Base-by-base conservation (phyloP, 2,888 invertebrate species). In the Hydroisotoma schaefferi region DNA sequence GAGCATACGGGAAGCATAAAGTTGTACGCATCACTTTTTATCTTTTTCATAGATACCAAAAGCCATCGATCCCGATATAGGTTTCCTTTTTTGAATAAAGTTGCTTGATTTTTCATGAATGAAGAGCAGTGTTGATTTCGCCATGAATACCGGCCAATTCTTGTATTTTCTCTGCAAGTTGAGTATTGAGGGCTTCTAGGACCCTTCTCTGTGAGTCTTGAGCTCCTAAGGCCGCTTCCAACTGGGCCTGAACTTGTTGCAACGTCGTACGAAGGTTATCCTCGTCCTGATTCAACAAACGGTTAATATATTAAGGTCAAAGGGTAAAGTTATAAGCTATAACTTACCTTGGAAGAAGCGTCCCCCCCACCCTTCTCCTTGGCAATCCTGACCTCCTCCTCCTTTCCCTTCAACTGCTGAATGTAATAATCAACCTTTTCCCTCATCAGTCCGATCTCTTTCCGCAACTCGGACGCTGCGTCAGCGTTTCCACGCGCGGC, bases 341-440 rank as follows among this genome's bases (percentile, higher is more conserved):
- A 20, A 8, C 20, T 46, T 46, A 52, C 52, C 37, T 52, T 52
- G 6, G 46, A 23, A 5, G 37, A n/a, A 22, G 33, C 52, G n/a
- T 29, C 28, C 4, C n/a, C 10, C 26, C 59, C 63, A 29, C 65
- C 57, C 58, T 72, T 67, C 48, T 73, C 71, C 51, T 69, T 74
- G 74, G 85, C 72, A 70, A 82, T 79, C 76, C 85, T 86, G 57
- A 90, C 80, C 78, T 93, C 93, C 63, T 88, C 86, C 75, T 89
- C 91, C 79, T 90, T 90, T 75, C 84, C 84, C 74, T 88, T 86
- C 54, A 92, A 76, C 75, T 93, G 91, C 18, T 85, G 82, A 76
- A 92, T 90, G 61, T 91, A 79, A 73, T 87, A 86, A 72, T 92
- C 92, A 26, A 89, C 87, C 75, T 90, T 85, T 75, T 87, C 84